Conservation (phyloP, 2,888 invertebrate genomes). For the Clunio marinus region DNA sequence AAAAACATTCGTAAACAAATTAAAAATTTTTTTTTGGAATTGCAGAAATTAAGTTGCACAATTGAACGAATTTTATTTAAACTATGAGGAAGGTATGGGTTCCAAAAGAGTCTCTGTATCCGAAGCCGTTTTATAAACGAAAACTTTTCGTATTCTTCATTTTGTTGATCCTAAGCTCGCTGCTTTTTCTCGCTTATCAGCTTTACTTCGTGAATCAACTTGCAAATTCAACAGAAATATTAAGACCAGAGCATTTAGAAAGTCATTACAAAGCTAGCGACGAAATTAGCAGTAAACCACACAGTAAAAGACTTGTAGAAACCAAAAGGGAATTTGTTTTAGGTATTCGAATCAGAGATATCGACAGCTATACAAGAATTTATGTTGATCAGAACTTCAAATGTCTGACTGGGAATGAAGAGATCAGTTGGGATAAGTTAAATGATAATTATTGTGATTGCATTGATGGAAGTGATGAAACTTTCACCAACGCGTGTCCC, state of each 20-base stretch:
- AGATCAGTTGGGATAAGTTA: constrained; percentile 61
- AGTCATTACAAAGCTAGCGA: too few relatives aligned
- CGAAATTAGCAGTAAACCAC: neutral
- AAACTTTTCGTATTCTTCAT: constrained; percentile 26
- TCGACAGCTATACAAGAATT: constrained; percentile 8
- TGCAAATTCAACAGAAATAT: constrained; percentile 1
- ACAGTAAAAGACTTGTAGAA: neutral
- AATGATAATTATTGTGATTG: constrained; percentile 88
- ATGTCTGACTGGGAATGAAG: constrained; percentile 83
- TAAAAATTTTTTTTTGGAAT: too few relatives aligned
- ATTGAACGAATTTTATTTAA: too few relatives aligned
- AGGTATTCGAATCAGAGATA: constrained; percentile 28
- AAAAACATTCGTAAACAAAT: too few relatives aligned
- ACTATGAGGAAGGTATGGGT: constrained; percentile 36
- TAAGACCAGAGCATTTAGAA: neutral
- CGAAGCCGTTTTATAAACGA: constrained; percentile 27
- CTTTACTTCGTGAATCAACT: constrained; percentile 23
- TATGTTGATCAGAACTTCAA: constrained; percentile 57
- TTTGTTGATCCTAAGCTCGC: neutral
- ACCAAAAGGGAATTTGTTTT: neutral
- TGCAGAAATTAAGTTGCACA: too few relatives aligned
- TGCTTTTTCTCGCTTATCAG: constrained; percentile 25
- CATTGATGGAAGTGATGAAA: constrained; percentile 76
- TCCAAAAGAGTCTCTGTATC: neutral
- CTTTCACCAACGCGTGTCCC: constrained; percentile 84